Base-by-base conservation (phyloP, 2,113 vertebrate species). In the Spizaetus ornatus region DNA sequence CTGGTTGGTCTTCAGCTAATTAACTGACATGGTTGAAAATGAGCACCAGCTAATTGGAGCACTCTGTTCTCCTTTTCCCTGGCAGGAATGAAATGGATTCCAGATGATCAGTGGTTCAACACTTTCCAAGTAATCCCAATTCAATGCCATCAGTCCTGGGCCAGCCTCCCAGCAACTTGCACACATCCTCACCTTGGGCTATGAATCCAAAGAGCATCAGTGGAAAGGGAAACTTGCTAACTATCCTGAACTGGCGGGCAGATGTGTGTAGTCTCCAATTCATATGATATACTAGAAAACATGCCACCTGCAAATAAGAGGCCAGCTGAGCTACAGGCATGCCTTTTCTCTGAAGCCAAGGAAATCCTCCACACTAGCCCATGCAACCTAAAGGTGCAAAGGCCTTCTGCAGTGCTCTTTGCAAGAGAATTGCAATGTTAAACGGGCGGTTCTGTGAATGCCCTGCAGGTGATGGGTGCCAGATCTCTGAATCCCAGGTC, bases 11-110 rank as follows among this genome's bases (percentile, higher is more conserved):
- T 78, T 93, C 89, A 90, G 53, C 76, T 92, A 92, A 96, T 95
- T 96, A 95, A 78, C 76, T 67, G 89, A 92, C 86, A 63, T 20
- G 65, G 89, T 2, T 87, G 83, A 63, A 95, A 95, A 96, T 2
- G 69, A 95, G 65, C 89, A 84, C 42, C 84, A 71, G 83, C 65
- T 95, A 94, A 96, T 82, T 87, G 89, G 81, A 93, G 69, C 50
- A 31, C 83, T 93, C 32, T 80, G 45, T 23, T 81, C 77, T 91
- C 63, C 53, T 72, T 86, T 26, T 55, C 63, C 50, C 77, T 78
- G 83, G 83, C 69, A 90, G 63, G n/a, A 59, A 32, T 4, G 15
- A 62, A 50, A 36, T 17, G 77, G 81, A 47, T 82, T 94, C 83
- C 86, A 95, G 38, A 63, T 32, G 80, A 96, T 32, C 63, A 74